A percentile compares a stretch with the other conserved stretches of the same genome.
Evolutionary conservation across 2,888 invertebrate species (phyloP).

Genomic region (Conomelus anceps): DNA sequence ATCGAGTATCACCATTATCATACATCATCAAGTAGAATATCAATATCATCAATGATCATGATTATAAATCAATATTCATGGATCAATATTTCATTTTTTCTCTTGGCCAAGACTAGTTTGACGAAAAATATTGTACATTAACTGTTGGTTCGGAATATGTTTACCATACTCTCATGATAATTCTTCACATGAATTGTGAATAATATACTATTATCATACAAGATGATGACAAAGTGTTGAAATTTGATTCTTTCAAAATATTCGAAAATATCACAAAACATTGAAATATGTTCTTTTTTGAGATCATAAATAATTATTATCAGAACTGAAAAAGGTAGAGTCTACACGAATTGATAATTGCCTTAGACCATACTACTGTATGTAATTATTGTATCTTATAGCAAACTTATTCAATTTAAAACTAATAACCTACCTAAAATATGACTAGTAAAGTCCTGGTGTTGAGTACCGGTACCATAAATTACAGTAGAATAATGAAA

Average conservation of each 20-base stretch:
- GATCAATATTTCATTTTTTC: too few species aligned
- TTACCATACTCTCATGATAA: too few species aligned
- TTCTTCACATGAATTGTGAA: too few species aligned
- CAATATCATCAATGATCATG: too few species aligned
- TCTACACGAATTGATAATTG: background rate
- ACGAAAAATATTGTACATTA: too few species aligned
- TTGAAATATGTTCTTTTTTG: background rate
- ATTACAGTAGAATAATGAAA: background rate
- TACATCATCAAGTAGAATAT: too few species aligned
- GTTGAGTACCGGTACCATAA: background rate
- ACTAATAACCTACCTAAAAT: background rate
- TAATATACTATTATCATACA: too few species aligned
- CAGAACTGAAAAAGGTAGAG: background rate
- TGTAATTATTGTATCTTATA: too few species aligned
- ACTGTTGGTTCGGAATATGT: too few species aligned
- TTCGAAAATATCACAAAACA: background rate
- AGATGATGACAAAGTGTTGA: background rate
- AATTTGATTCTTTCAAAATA: background rate
- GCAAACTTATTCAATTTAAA: background rate
- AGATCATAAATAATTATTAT: background rate
- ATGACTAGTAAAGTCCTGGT: background rate
- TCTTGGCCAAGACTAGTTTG: too few species aligned
- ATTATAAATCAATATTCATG: too few species aligned
- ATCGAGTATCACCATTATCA: too few species aligned
- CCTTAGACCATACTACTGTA: background rate